Conservation (phyloP, 2,888 invertebrate species). For the Pterobdella sp. region DNA sequence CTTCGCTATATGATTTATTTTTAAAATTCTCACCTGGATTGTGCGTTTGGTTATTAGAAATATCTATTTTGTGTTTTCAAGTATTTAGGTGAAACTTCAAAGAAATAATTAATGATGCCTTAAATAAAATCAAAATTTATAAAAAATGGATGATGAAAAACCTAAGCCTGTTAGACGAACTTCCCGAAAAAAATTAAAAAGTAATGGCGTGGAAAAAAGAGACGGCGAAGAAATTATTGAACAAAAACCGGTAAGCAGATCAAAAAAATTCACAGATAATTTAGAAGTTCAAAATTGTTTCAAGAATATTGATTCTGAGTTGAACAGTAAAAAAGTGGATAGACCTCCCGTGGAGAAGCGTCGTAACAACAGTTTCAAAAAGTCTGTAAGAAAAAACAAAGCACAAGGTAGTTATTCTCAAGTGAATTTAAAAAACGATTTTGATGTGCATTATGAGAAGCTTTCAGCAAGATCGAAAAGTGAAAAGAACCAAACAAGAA, state of each 20-base stretch:
- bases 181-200: neutral
- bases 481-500: too few species aligned
- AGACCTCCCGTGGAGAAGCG: neutral
- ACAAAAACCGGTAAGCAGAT: too few species aligned
- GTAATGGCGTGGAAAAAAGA: neutral
- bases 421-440: neutral
- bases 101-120: neutral
- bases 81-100: neutral
- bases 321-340: neutral
- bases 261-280: neutral
- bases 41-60: neutral
- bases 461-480: neutral
- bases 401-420: neutral
- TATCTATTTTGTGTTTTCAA: neutral
- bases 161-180: neutral
- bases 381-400: neutral
- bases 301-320: neutral
- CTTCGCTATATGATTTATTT: conserved; percentile 2
- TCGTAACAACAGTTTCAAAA: neutral
- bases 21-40: conserved; percentile 5
- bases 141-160: neutral
- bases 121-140: neutral
- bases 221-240: neutral
- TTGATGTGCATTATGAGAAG: neutral
- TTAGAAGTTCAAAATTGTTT: neutral